Percentiles rank a stretch among this genome's conserved stretches.
Conservation (phyloP, 1,140 invertebrate genomes). For the Steinernema khuongi region DNA sequence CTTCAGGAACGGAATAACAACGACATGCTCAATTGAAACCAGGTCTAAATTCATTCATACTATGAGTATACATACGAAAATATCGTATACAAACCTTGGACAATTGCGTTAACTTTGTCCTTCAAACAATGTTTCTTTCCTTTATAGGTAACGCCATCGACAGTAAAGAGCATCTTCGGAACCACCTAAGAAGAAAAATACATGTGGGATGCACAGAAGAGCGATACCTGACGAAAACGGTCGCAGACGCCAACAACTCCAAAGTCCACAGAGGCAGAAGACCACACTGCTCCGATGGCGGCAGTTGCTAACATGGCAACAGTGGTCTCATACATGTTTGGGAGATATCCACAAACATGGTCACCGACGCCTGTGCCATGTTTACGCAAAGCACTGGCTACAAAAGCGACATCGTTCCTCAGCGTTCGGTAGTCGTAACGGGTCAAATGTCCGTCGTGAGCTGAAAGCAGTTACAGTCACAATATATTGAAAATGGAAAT, state of each 20-base stretch:
- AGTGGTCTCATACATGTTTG: conserved; percentile 62
- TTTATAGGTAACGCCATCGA: conserved; percentile 65
- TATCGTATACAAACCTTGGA: conserved; percentile 50
- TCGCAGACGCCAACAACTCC: conserved; percentile 61
- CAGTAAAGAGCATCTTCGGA: conserved; percentile 64
- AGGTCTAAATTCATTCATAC: conserved; percentile 55
- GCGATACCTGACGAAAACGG: conserved; percentile 44
- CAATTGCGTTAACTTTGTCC: conserved; percentile 63
- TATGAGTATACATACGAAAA: conserved; percentile 7
- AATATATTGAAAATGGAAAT: background rate
- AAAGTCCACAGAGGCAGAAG: conserved; percentile 65
- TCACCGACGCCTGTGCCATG: conserved; percentile 61
- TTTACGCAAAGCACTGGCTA: conserved; percentile 59
- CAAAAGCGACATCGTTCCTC: conserved; percentile 58
- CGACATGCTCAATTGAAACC: conserved; percentile 61
- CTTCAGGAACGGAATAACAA: conserved; percentile 62
- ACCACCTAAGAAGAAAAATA: conserved; percentile 61
- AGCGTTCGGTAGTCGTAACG: conserved; percentile 60
- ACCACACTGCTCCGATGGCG: conserved; percentile 65
- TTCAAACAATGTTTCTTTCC: conserved; percentile 63
- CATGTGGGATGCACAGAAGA: conserved; percentile 61
- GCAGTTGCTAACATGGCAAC: conserved; percentile 64
- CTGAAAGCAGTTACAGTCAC: conserved; percentile 37
- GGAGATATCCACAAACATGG: conserved; percentile 63
- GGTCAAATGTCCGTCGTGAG: conserved; percentile 52